These are phyloP conservation scores for Amblyornis subalaris DNA, from an alignment of 2,113 vertebrate species.

Conservation along the genomic window DNA sequence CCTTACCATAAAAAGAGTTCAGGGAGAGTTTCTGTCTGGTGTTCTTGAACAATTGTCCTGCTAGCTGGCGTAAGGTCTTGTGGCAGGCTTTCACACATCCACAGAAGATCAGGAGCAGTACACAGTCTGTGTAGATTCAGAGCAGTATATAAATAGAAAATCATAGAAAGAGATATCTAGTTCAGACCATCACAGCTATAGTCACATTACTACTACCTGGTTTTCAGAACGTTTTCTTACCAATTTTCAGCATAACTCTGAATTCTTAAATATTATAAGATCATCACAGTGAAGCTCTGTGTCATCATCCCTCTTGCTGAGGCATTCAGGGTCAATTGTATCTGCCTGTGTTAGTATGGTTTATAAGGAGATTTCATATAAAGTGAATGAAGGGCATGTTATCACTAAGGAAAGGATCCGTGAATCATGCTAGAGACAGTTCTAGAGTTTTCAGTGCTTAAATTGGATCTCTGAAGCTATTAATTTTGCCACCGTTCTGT, in stretches of 20 bases:
- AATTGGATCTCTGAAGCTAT: not conserved
- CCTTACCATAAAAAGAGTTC: not conserved
- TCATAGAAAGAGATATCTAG: not conserved
- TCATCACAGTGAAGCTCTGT: not conserved
- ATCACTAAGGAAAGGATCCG: not conserved
- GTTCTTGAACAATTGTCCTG: not conserved
- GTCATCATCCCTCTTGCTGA: not conserved
- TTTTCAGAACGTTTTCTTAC: not conserved
- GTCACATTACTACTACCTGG: not conserved
- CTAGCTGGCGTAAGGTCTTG: not conserved
- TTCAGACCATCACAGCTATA: not conserved
- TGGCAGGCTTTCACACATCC: slow-evolving; percentile 7
- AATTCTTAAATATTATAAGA: not conserved
- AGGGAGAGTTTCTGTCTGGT: not conserved
- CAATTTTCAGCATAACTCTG: not conserved
- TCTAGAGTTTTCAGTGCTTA: not conserved
- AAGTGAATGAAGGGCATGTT: not conserved
- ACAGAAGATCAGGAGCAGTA: not conserved
- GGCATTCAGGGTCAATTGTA: not conserved
- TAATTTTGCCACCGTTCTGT: not conserved
- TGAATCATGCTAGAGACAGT: not conserved
- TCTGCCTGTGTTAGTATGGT: not conserved
- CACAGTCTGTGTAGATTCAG: not conserved
- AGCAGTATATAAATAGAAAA: not conserved
- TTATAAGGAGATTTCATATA: not conserved